Evolutionary conservation across 2,797 vertebrate genomes (phyloP).

Genomic region (Microcaecilia unicolor): DNA sequence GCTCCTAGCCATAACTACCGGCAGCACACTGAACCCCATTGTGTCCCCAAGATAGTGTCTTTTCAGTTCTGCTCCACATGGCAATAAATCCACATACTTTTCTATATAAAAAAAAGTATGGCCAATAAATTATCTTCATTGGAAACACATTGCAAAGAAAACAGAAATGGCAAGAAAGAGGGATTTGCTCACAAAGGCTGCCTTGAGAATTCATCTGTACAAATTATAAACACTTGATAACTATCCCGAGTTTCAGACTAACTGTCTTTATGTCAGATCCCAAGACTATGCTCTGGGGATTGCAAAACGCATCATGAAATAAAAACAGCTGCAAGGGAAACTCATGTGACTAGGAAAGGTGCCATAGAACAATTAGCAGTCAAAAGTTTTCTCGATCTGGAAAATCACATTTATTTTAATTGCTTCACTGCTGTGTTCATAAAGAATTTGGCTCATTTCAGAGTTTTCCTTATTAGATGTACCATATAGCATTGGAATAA

Average conservation of each 20-base stretch:
- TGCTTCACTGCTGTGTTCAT: constrained; percentile 31
- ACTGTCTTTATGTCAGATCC: constrained; percentile 49
- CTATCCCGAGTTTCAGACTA: constrained; percentile 31
- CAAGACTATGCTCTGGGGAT: constrained; percentile 31
- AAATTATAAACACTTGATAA: constrained; percentile 26
- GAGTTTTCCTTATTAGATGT: constrained; percentile 38
- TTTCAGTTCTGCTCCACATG: neutral
- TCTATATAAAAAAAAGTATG: neutral
- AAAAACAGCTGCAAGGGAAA: constrained; percentile 61
- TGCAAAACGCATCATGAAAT: constrained; percentile 45
- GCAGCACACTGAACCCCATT: neutral
- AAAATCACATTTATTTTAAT: constrained; percentile 51
- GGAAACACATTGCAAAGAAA: constrained; percentile 32
- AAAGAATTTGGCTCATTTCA: constrained; percentile 30
- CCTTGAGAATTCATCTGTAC: constrained; percentile 15
- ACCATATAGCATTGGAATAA: no score
- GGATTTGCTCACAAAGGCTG: constrained; percentile 15
- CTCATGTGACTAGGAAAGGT: constrained; percentile 52
- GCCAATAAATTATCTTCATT: constrained; percentile 31
- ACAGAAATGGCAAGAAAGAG: constrained; percentile 13
- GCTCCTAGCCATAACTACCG: neutral
- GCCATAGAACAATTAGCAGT: constrained; percentile 30
- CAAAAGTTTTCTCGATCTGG: constrained; percentile 37
- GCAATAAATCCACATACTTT: neutral
- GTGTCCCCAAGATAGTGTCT: neutral